phyloP scores from a whole-genome alignment of 2,113 vertebrate species.

The Lophius piscatorius region DNA sequence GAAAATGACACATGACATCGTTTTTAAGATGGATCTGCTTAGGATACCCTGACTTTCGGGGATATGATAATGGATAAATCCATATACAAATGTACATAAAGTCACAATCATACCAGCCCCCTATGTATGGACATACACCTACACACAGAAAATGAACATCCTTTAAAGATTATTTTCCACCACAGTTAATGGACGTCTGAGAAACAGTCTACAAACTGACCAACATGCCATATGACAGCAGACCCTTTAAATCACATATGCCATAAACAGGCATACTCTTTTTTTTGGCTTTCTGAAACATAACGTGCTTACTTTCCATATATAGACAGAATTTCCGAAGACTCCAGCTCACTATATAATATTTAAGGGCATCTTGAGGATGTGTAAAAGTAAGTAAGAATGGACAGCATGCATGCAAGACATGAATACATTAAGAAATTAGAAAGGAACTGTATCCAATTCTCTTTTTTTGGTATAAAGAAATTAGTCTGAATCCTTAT shows the following conservation, averaged over 20 bases:
- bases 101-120: too few relatives aligned
- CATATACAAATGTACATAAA: too few relatives aligned
- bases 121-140: too few relatives aligned
- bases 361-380: slow-evolving; percentile 11
- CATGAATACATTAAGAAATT: slow-evolving; percentile 18
- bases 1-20: too few relatives aligned
- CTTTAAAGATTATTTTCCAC: background rate
- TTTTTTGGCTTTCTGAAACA: background rate
- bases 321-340: background rate
- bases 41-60: too few relatives aligned
- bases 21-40: too few relatives aligned
- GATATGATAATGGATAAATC: too few relatives aligned
- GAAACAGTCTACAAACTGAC: background rate
- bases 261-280: background rate
- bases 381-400: background rate
- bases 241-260: background rate
- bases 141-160: background rate
- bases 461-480: too few relatives aligned
- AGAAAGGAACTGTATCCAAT: too few relatives aligned
- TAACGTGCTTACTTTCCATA: slow-evolving; percentile 2
- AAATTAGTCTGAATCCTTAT: too few relatives aligned
- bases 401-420: background rate
- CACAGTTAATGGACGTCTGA: background rate
- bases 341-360: background rate
- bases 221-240: background rate